These are phyloP conservation scores for Leptonema lineaticorne DNA, from an alignment of 1,140 invertebrate genomes.

Conservation along the genomic window DNA sequence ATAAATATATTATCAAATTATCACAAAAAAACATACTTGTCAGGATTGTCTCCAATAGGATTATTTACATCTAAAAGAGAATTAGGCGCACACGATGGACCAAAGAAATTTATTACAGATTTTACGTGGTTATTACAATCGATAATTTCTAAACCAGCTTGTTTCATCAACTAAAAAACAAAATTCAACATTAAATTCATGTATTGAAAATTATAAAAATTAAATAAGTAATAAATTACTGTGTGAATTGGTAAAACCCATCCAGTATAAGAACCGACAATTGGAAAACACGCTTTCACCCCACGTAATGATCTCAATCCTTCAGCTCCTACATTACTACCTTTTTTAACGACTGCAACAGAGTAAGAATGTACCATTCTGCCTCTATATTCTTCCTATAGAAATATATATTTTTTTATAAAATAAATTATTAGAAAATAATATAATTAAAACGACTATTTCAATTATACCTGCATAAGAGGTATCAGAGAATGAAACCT, in stretches of 20 bases:
- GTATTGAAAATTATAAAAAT: not conserved
- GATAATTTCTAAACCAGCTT: slow-evolving; percentile 77
- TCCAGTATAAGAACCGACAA: slow-evolving; percentile 87
- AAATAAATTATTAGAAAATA: not conserved
- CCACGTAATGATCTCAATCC: slow-evolving; percentile 69
- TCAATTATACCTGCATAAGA: slow-evolving; percentile 70
- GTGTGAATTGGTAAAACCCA: slow-evolving; percentile 89
- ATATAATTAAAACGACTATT: not conserved
- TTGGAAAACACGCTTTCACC: slow-evolving; percentile 84
- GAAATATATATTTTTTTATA: slow-evolving; percentile 1
- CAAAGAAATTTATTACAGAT: slow-evolving; percentile 86
- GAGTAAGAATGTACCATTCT: slow-evolving; percentile 70
- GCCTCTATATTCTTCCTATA: slow-evolving; percentile 42
- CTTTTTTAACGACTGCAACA: slow-evolving; percentile 81
- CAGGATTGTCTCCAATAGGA: slow-evolving; percentile 82
- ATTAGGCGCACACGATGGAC: slow-evolving; percentile 90
- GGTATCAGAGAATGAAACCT: slow-evolving; percentile 91
- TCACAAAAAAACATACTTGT: slow-evolving; percentile 53
- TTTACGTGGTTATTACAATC: slow-evolving; percentile 98
- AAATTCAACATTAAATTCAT: slow-evolving; percentile 9
- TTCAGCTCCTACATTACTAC: slow-evolving; percentile 59
- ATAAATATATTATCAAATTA: slow-evolving; percentile 3
- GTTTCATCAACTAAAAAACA: slow-evolving; percentile 70
- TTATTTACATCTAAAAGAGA: slow-evolving; percentile 91
- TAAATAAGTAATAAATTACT: slow-evolving; percentile 52